phyloP scores from a whole-genome alignment of 2,888 invertebrate genomes.

The Oscheius sp. region DNA sequence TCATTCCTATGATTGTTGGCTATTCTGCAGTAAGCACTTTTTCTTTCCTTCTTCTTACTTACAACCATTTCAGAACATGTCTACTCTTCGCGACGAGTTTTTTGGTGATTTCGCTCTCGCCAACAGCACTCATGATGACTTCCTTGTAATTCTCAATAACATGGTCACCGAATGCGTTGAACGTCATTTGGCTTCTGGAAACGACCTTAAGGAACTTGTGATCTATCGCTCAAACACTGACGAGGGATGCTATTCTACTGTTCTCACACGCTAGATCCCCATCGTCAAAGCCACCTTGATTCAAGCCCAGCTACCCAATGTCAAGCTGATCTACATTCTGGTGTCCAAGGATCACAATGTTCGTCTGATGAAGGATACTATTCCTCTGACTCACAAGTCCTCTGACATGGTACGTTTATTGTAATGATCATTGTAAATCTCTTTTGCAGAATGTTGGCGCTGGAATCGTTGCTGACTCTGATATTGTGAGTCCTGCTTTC shows the following conservation, averaged over 20 bases:
- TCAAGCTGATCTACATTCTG: slow-evolving; percentile 56
- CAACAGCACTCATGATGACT: no score
- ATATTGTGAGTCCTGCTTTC: slow-evolving; percentile 35
- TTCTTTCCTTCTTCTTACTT: no score
- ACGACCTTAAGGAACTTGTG: slow-evolving; percentile 46
- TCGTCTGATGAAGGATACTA: slow-evolving; percentile 43
- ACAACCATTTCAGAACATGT: not conserved
- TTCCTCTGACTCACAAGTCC: no score
- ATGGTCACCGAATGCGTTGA: not conserved
- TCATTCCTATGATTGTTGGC: no score
- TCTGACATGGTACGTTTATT: slow-evolving; percentile 7
- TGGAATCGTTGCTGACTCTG: slow-evolving; percentile 65
- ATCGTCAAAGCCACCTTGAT: not conserved
- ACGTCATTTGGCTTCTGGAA: not conserved
- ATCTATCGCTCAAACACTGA: slow-evolving; percentile 56
- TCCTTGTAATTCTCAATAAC: not conserved
- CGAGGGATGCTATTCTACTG: slow-evolving; percentile 51
- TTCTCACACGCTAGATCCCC: slow-evolving; percentile 23
- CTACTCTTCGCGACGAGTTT: not conserved
- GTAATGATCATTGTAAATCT: slow-evolving; percentile 26
- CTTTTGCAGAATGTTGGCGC: slow-evolving; percentile 56
- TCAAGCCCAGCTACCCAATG: not conserved
- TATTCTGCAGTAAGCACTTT: no score
- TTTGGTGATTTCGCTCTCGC: not conserved
- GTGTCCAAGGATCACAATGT: slow-evolving; percentile 62